Evolutionary conservation across 2,888 invertebrate genomes (phyloP).

Genomic region (Netelia inedita): DNA sequence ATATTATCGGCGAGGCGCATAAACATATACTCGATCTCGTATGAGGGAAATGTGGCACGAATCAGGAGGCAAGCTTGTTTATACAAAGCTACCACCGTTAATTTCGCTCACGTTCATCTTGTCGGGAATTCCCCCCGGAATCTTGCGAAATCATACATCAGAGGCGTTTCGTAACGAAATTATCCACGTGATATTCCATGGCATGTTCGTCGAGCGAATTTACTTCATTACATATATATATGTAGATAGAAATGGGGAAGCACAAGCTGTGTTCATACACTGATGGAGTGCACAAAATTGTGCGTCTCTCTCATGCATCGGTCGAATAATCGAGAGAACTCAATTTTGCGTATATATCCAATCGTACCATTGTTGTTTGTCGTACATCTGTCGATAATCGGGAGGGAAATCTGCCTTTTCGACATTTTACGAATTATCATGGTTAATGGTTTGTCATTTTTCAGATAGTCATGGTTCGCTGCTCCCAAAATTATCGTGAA

Average conservation of each 20-base stretch:
- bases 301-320: neutral
- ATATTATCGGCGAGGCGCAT: neutral
- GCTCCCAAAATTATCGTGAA: neutral
- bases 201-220: slow-evolving; percentile 35
- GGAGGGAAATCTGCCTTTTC: slow-evolving; percentile 4
- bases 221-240: slow-evolving; percentile 34
- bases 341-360: slow-evolving; percentile 40
- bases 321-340: slow-evolving; percentile 26
- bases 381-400: slow-evolving; percentile 19
- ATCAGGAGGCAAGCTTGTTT: neutral
- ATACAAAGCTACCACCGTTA: slow-evolving; percentile 25
- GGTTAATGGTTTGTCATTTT: slow-evolving; percentile 12
- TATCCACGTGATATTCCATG: slow-evolving; percentile 43
- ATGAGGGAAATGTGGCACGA: neutral
- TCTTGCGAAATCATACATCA: slow-evolving; percentile 47
- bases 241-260: neutral
- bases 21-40: neutral
- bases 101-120: slow-evolving; percentile 36
- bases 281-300: neutral
- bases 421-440: neutral
- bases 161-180: slow-evolving; percentile 39
- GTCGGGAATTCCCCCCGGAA: slow-evolving; percentile 28
- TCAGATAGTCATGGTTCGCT: neutral
- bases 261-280: neutral
- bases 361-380: slow-evolving; percentile 30